phyloP scores from a whole-genome alignment of 2,113 vertebrate genomes.

The Festucalex cinctus region DNA sequence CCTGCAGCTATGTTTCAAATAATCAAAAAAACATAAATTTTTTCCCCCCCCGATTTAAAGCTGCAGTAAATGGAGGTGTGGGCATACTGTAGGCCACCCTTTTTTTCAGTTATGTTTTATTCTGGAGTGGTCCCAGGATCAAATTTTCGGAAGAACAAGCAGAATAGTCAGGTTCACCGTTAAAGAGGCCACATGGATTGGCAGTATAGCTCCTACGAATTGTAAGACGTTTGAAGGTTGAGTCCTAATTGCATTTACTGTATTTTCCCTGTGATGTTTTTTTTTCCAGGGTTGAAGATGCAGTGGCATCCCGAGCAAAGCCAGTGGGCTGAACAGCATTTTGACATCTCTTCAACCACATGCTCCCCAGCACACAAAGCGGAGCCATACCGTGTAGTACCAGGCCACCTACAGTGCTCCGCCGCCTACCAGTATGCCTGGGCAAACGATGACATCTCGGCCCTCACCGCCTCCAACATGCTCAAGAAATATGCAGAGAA shows the following conservation, averaged over 20 bases:
- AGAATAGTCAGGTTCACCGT: background rate
- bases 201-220: background rate
- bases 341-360: conserved; percentile 96
- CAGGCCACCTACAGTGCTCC: conserved; percentile 83
- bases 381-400: conserved; percentile 84
- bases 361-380: conserved; percentile 96
- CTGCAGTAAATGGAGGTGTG: too few relatives aligned
- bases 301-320: conserved; percentile 99
- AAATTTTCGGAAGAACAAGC: too few relatives aligned
- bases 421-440: conserved; percentile 92
- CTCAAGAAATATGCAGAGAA: conserved; percentile 98
- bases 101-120: too few relatives aligned
- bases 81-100: too few relatives aligned
- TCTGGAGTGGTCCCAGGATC: too few relatives aligned
- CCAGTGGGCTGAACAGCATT: conserved; percentile 99
- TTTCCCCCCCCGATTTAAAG: too few relatives aligned
- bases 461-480: conserved; percentile 95
- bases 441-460: conserved; percentile 98
- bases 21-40: too few relatives aligned
- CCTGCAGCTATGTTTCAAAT: too few relatives aligned
- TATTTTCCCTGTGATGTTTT: conserved; percentile 8
- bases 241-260: conserved; percentile 6
- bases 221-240: background rate
- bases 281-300: conserved; percentile 91
- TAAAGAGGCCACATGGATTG: background rate